These are phyloP conservation scores for Campoplex capitator DNA, from an alignment of 2,888 invertebrate species.

Conservation along the genomic window DNA sequence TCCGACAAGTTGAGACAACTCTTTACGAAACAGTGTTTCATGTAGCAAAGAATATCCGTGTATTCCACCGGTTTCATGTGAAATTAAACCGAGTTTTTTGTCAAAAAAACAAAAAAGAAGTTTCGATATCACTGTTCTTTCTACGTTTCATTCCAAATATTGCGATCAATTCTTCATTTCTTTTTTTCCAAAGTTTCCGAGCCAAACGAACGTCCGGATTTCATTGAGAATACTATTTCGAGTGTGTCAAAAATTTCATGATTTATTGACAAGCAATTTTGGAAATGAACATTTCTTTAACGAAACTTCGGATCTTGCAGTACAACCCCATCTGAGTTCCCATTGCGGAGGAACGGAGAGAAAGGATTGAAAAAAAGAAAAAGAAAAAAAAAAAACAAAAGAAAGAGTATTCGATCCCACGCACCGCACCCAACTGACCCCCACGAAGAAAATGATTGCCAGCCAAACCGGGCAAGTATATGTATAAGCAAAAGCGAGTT, in stretches of 20 bases:
- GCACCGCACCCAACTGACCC: constrained; percentile 74
- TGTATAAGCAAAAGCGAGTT: constrained; percentile 52
- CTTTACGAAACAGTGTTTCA: constrained; percentile 16
- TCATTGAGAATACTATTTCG: too few relatives aligned
- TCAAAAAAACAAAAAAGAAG: neutral
- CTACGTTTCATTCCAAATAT: neutral
- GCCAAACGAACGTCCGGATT: too few relatives aligned
- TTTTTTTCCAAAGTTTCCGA: neutral
- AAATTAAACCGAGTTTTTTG: neutral
- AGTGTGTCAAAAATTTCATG: neutral
- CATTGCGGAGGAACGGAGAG: neutral
- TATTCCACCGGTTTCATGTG: neutral
- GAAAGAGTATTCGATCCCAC: constrained; percentile 60
- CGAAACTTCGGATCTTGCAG: neutral
- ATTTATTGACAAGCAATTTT: neutral
- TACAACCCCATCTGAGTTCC: neutral
- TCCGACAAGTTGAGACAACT: constrained; percentile 55
- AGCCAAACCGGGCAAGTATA: constrained; percentile 55
- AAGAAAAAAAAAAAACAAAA: neutral
- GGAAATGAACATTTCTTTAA: neutral
- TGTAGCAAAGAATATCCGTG: neutral
- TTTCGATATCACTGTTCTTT: neutral
- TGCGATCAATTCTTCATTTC: neutral
- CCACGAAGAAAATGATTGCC: constrained; percentile 76
- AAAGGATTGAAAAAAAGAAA: neutral